Conservation (phyloP, 2,797 vertebrate genomes). For the Cynopterus sphinx region DNA sequence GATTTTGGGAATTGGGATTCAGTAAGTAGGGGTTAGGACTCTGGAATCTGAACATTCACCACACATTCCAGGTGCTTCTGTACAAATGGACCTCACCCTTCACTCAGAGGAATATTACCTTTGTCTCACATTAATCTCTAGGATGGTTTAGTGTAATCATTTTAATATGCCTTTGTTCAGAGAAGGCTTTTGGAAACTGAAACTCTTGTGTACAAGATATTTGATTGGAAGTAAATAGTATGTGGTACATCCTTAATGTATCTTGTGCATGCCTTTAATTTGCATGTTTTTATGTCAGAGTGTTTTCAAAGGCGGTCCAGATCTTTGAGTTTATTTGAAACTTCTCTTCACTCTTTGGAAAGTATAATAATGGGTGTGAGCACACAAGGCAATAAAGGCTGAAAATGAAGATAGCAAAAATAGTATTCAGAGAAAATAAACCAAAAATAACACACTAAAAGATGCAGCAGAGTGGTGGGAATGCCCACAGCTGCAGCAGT, state of each 20-base stretch:
- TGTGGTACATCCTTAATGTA: not conserved
- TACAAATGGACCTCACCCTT: not conserved
- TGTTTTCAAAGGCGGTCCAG: conserved; percentile 64
- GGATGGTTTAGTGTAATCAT: not conserved
- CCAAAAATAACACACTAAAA: conserved; percentile 73
- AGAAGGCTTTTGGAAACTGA: not conserved
- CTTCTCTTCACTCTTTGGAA: conserved; percentile 68
- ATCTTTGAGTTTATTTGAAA: conserved; percentile 72
- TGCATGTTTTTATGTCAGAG: conserved; percentile 46
- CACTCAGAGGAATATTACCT: not conserved
- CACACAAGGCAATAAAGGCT: conserved; percentile 70
- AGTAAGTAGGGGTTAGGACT: not conserved
- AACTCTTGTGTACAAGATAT: not conserved
- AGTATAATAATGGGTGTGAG: conserved; percentile 76
- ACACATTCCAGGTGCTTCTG: not conserved
- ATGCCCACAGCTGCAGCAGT: conserved; percentile 72
- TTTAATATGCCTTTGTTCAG: not conserved
- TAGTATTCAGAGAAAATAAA: conserved; percentile 75
- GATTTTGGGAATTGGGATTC: conserved; percentile 14
- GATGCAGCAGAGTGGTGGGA: conserved; percentile 58
- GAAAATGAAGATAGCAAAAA: conserved; percentile 76
- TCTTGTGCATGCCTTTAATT: conserved; percentile 35
- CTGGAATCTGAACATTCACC: conserved; percentile 1
- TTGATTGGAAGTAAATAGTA: not conserved
- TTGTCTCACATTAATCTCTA: not conserved